These are phyloP conservation scores for Uria lomvia DNA, from an alignment of 2,113 vertebrate species.

Conservation along the genomic window DNA sequence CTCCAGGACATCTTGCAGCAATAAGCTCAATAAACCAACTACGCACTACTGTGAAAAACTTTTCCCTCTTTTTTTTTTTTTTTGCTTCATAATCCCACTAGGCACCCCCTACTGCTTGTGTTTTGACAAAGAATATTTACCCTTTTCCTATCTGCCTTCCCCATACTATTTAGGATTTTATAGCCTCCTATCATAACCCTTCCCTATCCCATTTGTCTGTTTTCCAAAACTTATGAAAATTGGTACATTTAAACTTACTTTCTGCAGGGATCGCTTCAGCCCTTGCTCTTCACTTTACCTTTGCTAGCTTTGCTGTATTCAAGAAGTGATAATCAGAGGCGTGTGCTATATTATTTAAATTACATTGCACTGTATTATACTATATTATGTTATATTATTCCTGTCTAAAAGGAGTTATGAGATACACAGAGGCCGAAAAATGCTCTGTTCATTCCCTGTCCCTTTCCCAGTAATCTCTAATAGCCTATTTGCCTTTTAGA, in stretches of 20 bases:
- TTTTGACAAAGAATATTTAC: conserved; percentile 32
- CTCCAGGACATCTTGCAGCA: neutral
- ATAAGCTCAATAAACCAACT: neutral
- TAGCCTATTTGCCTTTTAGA: neutral
- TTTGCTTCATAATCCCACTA: neutral
- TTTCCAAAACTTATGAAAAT: neutral
- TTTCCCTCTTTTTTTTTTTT: neutral
- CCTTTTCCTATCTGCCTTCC: neutral
- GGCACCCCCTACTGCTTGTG: conserved; percentile 12
- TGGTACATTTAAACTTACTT: neutral
- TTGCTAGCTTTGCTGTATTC: neutral
- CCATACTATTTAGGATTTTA: neutral
- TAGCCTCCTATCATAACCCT: neutral
- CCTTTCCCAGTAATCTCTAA: neutral
- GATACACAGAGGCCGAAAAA: neutral
- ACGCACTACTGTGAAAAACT: neutral
- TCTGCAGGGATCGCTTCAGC: neutral
- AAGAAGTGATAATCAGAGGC: neutral
- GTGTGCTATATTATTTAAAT: neutral
- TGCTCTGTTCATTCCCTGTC: neutral
- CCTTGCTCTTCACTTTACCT: neutral
- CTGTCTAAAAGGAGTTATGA: neutral
- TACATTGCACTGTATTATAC: neutral
- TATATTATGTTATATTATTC: neutral
- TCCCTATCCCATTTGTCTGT: neutral